Base-by-base conservation (phyloP, 1,140 invertebrate species). In the Drosophila pectinifera region DNA sequence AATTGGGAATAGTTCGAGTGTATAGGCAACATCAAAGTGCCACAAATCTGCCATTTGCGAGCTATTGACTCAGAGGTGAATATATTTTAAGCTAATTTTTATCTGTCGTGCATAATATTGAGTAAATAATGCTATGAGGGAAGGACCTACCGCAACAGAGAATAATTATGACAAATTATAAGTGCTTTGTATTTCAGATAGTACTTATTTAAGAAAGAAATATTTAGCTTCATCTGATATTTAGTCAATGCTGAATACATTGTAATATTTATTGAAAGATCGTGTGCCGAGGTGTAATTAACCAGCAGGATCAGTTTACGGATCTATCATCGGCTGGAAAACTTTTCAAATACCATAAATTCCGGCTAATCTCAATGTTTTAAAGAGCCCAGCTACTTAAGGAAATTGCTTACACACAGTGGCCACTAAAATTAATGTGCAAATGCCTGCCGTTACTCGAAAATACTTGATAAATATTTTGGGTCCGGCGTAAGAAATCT, bases 1-100 rank as follows among this genome's bases (percentile, higher is more conserved):
- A 38, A 61, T 42, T 31, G 51, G 8, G 24, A 54, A 62, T 67
- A 46, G 10, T 53, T 49, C 31, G 36, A 18, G 26, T 31, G 36
- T 3, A 59, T 20, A 54, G 31, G 31, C 28, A 31, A 42, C 36
- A 65, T 65, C 36, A 59, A 61, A 77, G 41, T 42, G 49, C 4
- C n/a, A 39, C 49, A 48, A n/a, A 54, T 13, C 14, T 55, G 48
- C 59, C 34, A 41, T 55, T 56, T 46, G n/a, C 63, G 59, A 75
- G 68, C 63, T 53, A 69, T 53, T 57, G n/a, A 63, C 38, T 49
- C 11, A 81, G 67, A 85, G 82, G 81, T 85, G 54, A 84, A 81
- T 73, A 80, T 70, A 58, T 41, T 46, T 49, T 55, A 28, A 24
- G 34, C 31, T 34, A 28, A 14, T 28, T 16, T 22, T 24, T 7